Conservation (phyloP, 2,113 vertebrate genomes). For the Thermophis baileyi region DNA sequence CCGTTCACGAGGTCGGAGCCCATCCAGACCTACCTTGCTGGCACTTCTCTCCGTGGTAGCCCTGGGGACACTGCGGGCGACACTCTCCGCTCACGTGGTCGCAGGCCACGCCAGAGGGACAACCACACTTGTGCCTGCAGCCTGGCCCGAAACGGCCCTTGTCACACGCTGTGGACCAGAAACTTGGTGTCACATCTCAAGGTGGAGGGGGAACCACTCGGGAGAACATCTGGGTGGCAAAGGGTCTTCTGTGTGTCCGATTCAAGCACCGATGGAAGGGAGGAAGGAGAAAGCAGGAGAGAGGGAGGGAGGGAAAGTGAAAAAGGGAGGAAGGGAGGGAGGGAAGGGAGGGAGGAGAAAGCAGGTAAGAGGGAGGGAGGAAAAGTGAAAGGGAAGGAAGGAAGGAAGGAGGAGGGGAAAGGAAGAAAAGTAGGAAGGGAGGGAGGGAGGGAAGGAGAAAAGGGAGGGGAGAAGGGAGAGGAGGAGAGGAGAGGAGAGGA, state of each 20-base stretch:
- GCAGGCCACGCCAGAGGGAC: slow-evolving; percentile 71
- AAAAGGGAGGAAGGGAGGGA: too few species aligned
- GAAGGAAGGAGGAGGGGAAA: accelerated
- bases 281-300: too few species aligned
- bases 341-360: too few species aligned
- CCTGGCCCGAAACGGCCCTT: slow-evolving; percentile 75
- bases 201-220: not conserved
- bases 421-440: too few species aligned
- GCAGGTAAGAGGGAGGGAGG: too few species aligned
- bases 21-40: slow-evolving; percentile 70
- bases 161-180: slow-evolving; percentile 72
- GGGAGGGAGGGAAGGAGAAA: too few species aligned
- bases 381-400: too few species aligned
- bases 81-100: slow-evolving; percentile 80
- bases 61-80: slow-evolving; percentile 73
- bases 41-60: slow-evolving; percentile 78
- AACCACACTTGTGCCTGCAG: slow-evolving; percentile 78
- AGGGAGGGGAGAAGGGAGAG: too few species aligned
- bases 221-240: not conserved
- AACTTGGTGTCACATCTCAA: not conserved
- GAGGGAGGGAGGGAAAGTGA: too few species aligned
- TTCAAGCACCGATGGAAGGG: not conserved
- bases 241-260: not conserved
- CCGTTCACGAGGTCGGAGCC: too few species aligned
- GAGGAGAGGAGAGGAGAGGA: too few species aligned